Base-by-base conservation (phyloP, 2,113 vertebrate species). In the Ctenodactylus gundi region DNA sequence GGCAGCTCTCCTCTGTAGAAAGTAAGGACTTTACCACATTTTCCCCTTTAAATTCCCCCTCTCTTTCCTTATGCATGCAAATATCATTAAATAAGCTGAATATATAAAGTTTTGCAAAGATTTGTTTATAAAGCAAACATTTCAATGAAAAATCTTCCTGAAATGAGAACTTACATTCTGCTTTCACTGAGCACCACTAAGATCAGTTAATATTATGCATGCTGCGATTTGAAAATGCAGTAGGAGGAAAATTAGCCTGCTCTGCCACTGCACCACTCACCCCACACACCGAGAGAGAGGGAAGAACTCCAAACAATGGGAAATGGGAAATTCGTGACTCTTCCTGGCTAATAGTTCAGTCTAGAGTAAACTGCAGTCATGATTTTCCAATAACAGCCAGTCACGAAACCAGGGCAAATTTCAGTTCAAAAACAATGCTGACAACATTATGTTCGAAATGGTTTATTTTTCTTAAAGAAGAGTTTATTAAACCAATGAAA, bases 261-360 rank as follows among this genome's bases (percentile, higher is more conserved):
- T 94, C 57, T 83, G 68, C 64, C 34, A 15, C 82, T 83, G 82
- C 49, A 29, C 64, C 94, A 90, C 72, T 88, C 55, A 88, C 57
- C 39, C 93, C 87, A n/a, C n/a, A n/a, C n/a, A n/a, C 5, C 4
- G 92, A 84, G 95, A 95, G 49, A 2, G 67, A 44, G 23, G 25
- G 27, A 83, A 55, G 68, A 44, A 21, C n/a, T 95, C 51, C 2
- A 49, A 94, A 95, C 62, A 95, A 95, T 34, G 51, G 88, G 58
- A 94, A 94, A 82, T 39, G 68, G 57, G 89, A 78, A 92, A 95
- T 84, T 97, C 78, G 88, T 97, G 96, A 96, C 95, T 97, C 90
- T 94, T 67, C 25, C 44, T 85, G 82, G 55, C 62, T 92, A 73
- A 60, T 31, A 29, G 41, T 65, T 95, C 72, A 82, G 73, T 88